A percentile compares a stretch with the other conserved stretches of the same genome.
phyloP scores from a whole-genome alignment of 1,140 invertebrate species.

The Drosophila kohkoa region DNA sequence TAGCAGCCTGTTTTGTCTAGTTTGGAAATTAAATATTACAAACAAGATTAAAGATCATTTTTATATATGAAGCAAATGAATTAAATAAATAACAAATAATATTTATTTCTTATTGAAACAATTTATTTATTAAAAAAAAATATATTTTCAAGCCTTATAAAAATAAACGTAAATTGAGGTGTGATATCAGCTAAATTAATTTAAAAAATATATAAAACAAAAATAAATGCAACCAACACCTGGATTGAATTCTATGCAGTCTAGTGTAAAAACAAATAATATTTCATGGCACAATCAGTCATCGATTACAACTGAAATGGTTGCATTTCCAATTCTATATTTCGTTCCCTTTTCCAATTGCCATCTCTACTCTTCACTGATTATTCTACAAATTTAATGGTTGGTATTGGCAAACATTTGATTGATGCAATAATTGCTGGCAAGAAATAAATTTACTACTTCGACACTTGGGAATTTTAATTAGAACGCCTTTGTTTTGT shows the following conservation, averaged over 20 bases:
- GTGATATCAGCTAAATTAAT: too few relatives aligned
- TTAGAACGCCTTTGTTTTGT: conserved; percentile 70
- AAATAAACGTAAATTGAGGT: too few relatives aligned
- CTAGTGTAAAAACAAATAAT: conserved; percentile 14
- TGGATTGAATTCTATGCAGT: background rate
- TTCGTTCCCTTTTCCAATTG: conserved; percentile 8
- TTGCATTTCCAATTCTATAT: conserved; percentile 25
- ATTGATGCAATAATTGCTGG: conserved; percentile 57
- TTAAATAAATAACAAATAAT: too few relatives aligned
- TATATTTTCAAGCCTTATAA: too few relatives aligned
- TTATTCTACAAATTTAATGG: conserved; percentile 50
- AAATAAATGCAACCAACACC: too few relatives aligned
- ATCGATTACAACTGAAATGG: conserved; percentile 47
- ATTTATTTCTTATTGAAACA: too few relatives aligned
- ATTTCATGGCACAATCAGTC: conserved; percentile 53
- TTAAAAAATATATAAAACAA: too few relatives aligned
- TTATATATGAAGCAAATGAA: too few relatives aligned
- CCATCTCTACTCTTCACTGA: background rate
- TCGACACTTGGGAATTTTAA: conserved; percentile 71
- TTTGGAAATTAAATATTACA: too few relatives aligned
- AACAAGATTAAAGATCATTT: too few relatives aligned
- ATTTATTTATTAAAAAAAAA: too few relatives aligned
- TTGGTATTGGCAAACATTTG: conserved; percentile 65
- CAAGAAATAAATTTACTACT: conserved; percentile 57
- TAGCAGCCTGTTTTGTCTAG: too few relatives aligned